phyloP scores from a whole-genome alignment of 2,888 invertebrate genomes.

The Dryococelus australis region DNA sequence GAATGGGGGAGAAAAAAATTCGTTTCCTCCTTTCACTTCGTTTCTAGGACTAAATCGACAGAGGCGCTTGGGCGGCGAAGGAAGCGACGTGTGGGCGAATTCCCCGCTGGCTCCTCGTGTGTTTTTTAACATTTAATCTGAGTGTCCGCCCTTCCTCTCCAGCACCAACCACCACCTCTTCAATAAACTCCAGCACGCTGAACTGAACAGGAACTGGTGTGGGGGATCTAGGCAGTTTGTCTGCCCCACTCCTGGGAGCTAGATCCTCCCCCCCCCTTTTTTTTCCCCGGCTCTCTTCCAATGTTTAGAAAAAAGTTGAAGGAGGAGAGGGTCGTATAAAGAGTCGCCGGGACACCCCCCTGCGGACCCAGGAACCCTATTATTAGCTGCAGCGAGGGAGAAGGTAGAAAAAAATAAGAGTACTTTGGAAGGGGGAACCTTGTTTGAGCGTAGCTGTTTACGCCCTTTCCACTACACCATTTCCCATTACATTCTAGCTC shows the following conservation, averaged over 20 bases:
- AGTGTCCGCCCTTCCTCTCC: background rate
- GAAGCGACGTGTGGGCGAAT: background rate
- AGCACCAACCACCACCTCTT: background rate
- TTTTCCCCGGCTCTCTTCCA: background rate
- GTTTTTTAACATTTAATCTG: background rate
- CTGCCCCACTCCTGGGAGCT: background rate
- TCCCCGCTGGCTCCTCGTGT: background rate
- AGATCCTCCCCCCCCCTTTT: no score
- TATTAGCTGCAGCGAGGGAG: background rate
- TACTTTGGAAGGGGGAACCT: background rate
- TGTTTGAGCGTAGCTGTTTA: constrained; percentile 1
- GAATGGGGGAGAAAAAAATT: background rate
- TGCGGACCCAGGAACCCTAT: background rate
- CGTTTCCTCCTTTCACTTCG: background rate
- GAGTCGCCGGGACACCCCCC: background rate
- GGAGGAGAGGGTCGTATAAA: background rate
- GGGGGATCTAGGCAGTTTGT: background rate
- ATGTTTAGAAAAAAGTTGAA: background rate
- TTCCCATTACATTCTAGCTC: background rate
- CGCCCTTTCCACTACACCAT: background rate
- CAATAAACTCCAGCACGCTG: no score
- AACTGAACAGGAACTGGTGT: background rate
- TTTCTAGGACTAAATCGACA: constrained; percentile 8
- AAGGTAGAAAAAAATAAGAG: background rate
- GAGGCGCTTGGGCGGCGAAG: background rate